phyloP scores from a whole-genome alignment of 2,113 vertebrate species.

The Marmota monax region DNA sequence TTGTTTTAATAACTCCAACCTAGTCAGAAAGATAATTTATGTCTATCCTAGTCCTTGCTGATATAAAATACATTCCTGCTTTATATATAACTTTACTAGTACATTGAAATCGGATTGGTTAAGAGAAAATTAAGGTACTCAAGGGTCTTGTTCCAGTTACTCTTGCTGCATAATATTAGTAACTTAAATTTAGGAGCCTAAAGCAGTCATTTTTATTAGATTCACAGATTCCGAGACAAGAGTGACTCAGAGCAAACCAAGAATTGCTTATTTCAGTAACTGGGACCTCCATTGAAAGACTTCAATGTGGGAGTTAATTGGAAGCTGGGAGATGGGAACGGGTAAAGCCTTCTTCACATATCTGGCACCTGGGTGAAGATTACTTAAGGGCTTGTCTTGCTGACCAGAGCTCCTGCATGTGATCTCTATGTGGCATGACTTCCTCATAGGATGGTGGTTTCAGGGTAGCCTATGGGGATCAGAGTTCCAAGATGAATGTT shows the following conservation, averaged over 20 bases:
- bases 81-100: neutral
- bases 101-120: neutral
- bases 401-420: neutral
- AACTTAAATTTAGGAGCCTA: neutral
- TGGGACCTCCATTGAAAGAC: neutral
- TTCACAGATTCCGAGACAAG: neutral
- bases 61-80: neutral
- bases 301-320: neutral
- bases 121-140: neutral
- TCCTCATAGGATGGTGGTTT: neutral
- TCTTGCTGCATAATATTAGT: neutral
- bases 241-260: neutral
- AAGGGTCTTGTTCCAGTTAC: neutral
- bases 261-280: neutral
- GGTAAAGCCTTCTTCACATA: neutral
- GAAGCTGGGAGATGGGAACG: neutral
- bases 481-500: neutral
- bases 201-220: neutral
- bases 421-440: neutral
- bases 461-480: fast-evolving
- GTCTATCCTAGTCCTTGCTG: neutral
- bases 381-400: no score
- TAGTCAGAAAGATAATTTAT: neutral
- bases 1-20: constrained; percentile 9
- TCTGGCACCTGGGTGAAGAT: neutral